Evolutionary conservation across 37 sponge, comb jelly and placozoan genomes (phyloP), one percentile per base, ranked within the genome.

Genomic region (Dysidea cf. avara): DNA sequence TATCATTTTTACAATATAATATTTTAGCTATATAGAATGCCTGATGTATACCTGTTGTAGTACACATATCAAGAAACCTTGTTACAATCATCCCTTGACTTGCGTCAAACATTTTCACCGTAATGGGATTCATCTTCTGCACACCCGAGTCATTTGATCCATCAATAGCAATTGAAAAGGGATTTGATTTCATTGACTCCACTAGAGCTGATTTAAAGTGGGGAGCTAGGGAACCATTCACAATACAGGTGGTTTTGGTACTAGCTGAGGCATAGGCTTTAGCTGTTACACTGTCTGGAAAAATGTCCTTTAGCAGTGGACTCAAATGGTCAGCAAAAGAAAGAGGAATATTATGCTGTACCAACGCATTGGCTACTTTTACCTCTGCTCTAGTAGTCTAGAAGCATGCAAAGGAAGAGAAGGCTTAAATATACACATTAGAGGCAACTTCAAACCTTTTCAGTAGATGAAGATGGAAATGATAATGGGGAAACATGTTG

Each of bases 161-260:
- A 63, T 87, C 88, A 54, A 83, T 76, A 20, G 82, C 64, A 16
- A 85, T 13, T 24, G 68, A 32, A 51, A 81, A 90, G 24, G 82
- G 87, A 3, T 38, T 18, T 0, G 37, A 28, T 37, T 61, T 83
- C 85, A 89, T 89, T 20, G 36, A 22, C 28, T 17, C 33, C 31
- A 82, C 71, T 17, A 88, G 47, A 30, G 40, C 26, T 7, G 40
- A 17, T 36, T 61, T 47, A 47, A 83, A 83, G 39, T 79, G 62
- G 39, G 80, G 81, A 28, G 56, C 61, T 39, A 89, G 37, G 43
- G 85, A 58, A 5, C 76, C 81, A 74, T 83, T 89, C 12, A 89
- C 16, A 66, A 89, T 89, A 53, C 90, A 83, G 12, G 85, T 83
- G 49, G 85, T 75, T 51, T 82, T 87, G 7, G 79, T 83, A 32